These are phyloP conservation scores for Petrocephalus schoutedeni DNA, from an alignment of 2,797 vertebrate species.

Conservation along the genomic window DNA sequence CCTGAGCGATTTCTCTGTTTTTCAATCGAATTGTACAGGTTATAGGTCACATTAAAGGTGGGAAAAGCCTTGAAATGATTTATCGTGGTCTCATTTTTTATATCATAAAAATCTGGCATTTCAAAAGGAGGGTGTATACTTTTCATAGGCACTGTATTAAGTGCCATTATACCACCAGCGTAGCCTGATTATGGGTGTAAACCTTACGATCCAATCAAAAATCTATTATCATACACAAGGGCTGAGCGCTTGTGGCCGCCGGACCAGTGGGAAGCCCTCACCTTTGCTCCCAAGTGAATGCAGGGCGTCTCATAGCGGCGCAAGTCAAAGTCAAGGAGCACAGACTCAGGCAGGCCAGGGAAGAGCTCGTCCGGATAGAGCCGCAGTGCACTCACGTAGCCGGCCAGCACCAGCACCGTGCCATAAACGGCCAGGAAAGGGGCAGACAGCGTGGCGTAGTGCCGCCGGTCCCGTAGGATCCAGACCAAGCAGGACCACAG, in stretches of 20 bases:
- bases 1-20: no score
- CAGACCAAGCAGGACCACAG: slow-evolving; percentile 72
- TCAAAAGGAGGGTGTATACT: no score
- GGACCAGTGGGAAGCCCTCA: slow-evolving; percentile 20
- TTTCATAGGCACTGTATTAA: neutral
- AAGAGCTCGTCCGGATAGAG: slow-evolving; percentile 62
- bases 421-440: slow-evolving; percentile 70
- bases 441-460: slow-evolving; percentile 70
- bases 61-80: no score
- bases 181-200: neutral
- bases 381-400: slow-evolving; percentile 64
- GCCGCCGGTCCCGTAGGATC: slow-evolving; percentile 64
- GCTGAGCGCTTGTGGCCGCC: neutral
- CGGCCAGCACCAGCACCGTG: slow-evolving; percentile 65
- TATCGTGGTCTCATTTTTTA: no score
- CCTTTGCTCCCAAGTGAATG: slow-evolving; percentile 64
- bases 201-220: neutral
- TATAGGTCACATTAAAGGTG: no score
- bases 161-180: neutral
- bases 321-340: slow-evolving; percentile 70
- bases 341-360: slow-evolving; percentile 52
- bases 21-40: no score
- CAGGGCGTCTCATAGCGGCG: slow-evolving; percentile 58
- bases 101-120: no score
- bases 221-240: neutral